phyloP scores from a whole-genome alignment of 2,113 vertebrate genomes.

The Apeltes quadracus region DNA sequence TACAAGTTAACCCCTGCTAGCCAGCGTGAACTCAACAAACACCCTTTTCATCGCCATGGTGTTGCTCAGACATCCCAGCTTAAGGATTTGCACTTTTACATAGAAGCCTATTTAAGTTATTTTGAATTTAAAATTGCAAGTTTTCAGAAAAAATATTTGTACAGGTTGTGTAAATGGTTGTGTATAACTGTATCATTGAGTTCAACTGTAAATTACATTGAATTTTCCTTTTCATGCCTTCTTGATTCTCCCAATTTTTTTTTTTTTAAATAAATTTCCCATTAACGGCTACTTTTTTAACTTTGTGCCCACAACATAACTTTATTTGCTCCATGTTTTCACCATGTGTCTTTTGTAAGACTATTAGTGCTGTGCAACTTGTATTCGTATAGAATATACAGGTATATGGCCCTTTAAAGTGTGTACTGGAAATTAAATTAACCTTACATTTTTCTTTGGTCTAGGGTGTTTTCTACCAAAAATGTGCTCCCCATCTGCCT shows the following conservation, averaged over 20 bases:
- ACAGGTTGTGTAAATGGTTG: constrained; percentile 83
- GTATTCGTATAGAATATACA: not conserved
- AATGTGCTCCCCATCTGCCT: not conserved
- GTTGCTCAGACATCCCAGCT: constrained; percentile 69
- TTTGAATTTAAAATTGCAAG: constrained; percentile 74
- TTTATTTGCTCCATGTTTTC: not conserved
- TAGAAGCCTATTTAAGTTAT: constrained; percentile 85
- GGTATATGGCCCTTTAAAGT: not conserved
- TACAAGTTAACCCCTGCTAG: constrained; percentile 25
- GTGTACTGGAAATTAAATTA: not conserved
- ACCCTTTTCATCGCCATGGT: constrained; percentile 54
- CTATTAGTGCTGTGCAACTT: not conserved
- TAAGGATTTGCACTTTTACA: constrained; percentile 85
- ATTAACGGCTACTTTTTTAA: constrained; percentile 58
- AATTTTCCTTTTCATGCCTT: constrained; percentile 72
- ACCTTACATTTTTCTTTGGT: not conserved
- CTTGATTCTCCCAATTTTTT: constrained; percentile 58
- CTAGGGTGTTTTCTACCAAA: not conserved
- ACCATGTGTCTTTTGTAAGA: not conserved
- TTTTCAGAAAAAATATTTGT: constrained; percentile 74
- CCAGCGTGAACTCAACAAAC: constrained; percentile 43
- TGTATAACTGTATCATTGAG: constrained; percentile 79
- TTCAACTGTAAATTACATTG: constrained; percentile 76
- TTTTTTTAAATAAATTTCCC: constrained; percentile 79
- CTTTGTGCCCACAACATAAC: not conserved